A percentile compares a stretch with the other conserved stretches of the same genome.
Conservation (phyloP, 2,888 invertebrate species). For the Lucinisca nassula region DNA sequence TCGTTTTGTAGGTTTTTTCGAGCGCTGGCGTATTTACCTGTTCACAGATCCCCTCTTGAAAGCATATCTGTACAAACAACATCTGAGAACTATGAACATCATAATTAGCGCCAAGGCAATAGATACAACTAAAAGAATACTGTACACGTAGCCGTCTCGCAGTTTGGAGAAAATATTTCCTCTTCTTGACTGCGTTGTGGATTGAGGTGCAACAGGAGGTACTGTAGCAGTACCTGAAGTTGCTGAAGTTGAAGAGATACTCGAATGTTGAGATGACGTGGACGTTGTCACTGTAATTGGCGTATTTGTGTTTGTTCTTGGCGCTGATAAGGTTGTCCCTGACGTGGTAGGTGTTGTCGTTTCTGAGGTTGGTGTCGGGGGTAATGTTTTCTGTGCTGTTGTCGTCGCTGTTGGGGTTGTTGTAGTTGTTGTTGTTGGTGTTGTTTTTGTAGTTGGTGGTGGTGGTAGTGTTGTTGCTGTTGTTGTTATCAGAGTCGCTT, state of each 20-base stretch:
- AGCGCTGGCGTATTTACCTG: too few relatives aligned
- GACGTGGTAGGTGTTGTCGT: background rate
- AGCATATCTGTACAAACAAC: background rate
- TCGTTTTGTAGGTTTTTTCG: too few relatives aligned
- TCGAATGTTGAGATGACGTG: background rate
- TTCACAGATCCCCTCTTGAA: too few relatives aligned
- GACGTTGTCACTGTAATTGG: background rate
- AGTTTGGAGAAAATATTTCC: background rate
- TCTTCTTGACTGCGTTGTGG: background rate
- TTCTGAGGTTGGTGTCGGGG: background rate
- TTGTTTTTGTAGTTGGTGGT: background rate
- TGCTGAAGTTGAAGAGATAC: background rate
- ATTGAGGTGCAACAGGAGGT: background rate
- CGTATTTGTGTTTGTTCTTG: background rate
- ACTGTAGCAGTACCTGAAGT: background rate
- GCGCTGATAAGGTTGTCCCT: background rate
- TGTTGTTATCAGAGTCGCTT: background rate
- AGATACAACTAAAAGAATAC: slow-evolving; percentile 12
- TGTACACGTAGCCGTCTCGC: background rate
- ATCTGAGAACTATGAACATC: background rate
- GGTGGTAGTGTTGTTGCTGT: background rate
- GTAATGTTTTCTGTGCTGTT: background rate
- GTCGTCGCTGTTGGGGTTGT: background rate
- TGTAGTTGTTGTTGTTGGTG: background rate
- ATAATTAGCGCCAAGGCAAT: background rate